These are phyloP conservation scores for Pelodiscus sinensis DNA, from an alignment of 2,113 vertebrate species.

Conservation along the genomic window DNA sequence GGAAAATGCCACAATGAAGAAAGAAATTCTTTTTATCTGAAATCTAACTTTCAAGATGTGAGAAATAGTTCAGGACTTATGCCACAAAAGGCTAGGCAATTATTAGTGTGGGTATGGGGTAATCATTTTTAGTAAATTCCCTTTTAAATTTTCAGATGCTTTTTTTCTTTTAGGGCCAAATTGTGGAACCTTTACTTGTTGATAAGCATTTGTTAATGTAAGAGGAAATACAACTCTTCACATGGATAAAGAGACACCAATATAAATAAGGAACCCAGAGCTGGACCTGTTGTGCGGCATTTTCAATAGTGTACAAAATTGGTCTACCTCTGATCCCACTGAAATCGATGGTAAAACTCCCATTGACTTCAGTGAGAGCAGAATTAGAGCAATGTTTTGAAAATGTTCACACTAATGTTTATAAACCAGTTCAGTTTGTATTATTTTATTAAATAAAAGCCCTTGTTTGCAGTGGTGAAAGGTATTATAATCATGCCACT, in stretches of 20 bases:
- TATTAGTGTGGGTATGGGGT: background rate
- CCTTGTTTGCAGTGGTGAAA: background rate
- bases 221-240: background rate
- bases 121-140: background rate
- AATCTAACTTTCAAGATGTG: accelerated
- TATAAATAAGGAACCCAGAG: background rate
- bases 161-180: background rate
- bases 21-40: accelerated
- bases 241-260: background rate
- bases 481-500: accelerated
- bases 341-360: background rate
- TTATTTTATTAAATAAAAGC: background rate
- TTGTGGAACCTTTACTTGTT: background rate
- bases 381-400: background rate
- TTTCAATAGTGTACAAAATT: background rate
- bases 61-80: accelerated
- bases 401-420: background rate
- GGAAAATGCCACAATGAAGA: accelerated
- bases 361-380: background rate
- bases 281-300: background rate
- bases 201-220: background rate
- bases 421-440: background rate
- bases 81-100: background rate
- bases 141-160: background rate
- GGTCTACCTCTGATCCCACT: background rate